Evolutionary conservation across 64 coral and sea anemone genomes (phyloP), one percentile per base, ranked within the genome.

Genomic region (Actinia tenebrosa): DNA sequence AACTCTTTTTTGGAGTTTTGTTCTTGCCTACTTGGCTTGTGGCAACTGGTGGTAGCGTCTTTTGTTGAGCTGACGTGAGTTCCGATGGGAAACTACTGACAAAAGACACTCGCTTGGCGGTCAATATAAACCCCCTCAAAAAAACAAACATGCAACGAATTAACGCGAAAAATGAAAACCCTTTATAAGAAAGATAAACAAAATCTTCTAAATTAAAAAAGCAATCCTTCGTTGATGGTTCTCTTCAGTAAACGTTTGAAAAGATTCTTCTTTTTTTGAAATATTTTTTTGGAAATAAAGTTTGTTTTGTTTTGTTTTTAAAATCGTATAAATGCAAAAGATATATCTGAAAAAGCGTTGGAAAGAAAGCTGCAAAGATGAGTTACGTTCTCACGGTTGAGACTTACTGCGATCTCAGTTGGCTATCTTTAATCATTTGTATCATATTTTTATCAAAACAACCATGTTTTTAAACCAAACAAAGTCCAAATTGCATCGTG

Each of bases 131-230:
- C 25, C 3, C 63, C 63, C 56, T 66, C 18, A 23, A 75, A 75
- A 75, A 75, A 75, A 30, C 69, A 75, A 75, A 75, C 26, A 75
- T 42, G 23, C 69, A 1, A 75, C 69, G 42, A 75, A 75, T 75
- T 75, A 75, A 75, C 23, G 69, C 22, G 42, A 42, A 75, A 26
- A 75, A 26, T 75, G 13, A 75, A 75, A 75, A 19, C 63, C 37
- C 69, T 30, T 75, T 75, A 75, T 75, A 75, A 75, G 69, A 75
- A 75, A 75, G 42, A 75, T 42, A 30, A 75, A 75, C 69, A 75
- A 75, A 75, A 75, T 75, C 13, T 75, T 25, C 13, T 4, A 71
- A 75, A 0, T 75, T 5, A 69, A 69, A 75, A 26, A 75, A 15
- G 42, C 13, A 42, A 26, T 42, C 2, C 11, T 75, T 75, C 23